Conservation (phyloP, 23 tunicate species). For the Ascidia mentula region DNA sequence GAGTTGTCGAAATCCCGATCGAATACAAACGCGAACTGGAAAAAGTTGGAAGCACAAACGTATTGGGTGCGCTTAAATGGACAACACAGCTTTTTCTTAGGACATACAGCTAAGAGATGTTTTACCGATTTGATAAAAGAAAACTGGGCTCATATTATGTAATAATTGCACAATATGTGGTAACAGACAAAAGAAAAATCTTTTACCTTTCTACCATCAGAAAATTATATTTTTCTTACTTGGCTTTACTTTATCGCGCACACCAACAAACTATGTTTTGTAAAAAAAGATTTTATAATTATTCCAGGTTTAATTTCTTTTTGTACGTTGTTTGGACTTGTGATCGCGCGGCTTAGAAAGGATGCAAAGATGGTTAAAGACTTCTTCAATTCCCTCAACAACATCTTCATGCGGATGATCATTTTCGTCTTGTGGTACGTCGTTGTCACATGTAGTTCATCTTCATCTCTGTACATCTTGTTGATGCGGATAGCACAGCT, state of each 20-base stretch:
- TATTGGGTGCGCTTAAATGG: constrained; percentile 1
- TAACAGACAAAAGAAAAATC: no score
- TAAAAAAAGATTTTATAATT: no score
- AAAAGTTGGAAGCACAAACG: constrained; percentile 19
- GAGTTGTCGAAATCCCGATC: background rate
- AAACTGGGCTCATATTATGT: no score
- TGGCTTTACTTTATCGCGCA: no score
- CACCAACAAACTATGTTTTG: no score
- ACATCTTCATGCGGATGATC: constrained; percentile 88
- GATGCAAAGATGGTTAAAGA: constrained; percentile 50
- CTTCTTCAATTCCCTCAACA: constrained; percentile 46
- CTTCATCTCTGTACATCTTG: background rate
- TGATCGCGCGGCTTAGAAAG: constrained; percentile 50
- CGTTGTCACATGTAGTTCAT: background rate
- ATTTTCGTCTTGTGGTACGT: constrained; percentile 70
- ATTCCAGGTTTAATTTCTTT: constrained; percentile 68
- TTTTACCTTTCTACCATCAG: no score
- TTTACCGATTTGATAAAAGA: no score
- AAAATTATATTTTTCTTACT: no score
- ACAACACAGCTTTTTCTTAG: no score
- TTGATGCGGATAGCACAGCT: no score
- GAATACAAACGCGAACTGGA: constrained; percentile 2
- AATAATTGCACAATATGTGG: no score
- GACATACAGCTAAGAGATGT: no score
- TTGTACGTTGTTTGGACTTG: constrained; percentile 69